Evolutionary conservation across 2,113 vertebrate genomes (phyloP), one percentile per base, ranked within the genome.

Genomic region (Corythoichthys haematopterus): DNA sequence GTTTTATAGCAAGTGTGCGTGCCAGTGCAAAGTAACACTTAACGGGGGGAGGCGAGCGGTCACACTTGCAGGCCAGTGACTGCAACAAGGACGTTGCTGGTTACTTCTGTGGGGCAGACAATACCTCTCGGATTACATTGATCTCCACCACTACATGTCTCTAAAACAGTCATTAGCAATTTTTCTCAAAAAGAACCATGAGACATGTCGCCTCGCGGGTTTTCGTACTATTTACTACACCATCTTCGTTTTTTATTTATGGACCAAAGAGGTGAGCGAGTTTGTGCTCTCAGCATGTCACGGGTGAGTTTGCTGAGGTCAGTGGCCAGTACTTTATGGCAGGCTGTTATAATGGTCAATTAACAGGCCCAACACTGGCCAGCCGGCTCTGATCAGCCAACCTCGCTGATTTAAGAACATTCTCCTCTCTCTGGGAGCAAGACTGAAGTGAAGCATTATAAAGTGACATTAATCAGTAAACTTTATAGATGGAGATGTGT

Each of bases 341-440:
- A 64, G 77, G 51, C 77, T 62, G 66, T 85, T 84, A 89, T 88
- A 89, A 89, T 83, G 85, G 86, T 87, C 70, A 79, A 87, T 90
- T 88, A 88, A 85, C 86, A 80, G 80, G 77, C 77, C 76, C 70
- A 82, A 74, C 81, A 80, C 61, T 77, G 78, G 72, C 86, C 82
- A 83, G 85, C 68, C 73, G 75, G 80, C 75, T 77, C 82, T 77
- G 74, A 76, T 81, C 80, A 75, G 72, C 79, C 61, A 60, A 16
- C 70, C 37, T 28, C 55, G 28, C 71, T 84, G 83, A 89, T 85
- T 85, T 85, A 81, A 84, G 51, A 72, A 91, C 86, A 88, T 89
- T 89, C 82, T 85, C 79, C 66, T 75, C 78, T 88, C 86, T 83
- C 79, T 82, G 80, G 80, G 80, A 77, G 70, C 70, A 77, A 70